Percentiles rank a stretch among this genome's conserved stretches.
phyloP scores from a whole-genome alignment of 2,113 vertebrate genomes.

The Solea solea region DNA sequence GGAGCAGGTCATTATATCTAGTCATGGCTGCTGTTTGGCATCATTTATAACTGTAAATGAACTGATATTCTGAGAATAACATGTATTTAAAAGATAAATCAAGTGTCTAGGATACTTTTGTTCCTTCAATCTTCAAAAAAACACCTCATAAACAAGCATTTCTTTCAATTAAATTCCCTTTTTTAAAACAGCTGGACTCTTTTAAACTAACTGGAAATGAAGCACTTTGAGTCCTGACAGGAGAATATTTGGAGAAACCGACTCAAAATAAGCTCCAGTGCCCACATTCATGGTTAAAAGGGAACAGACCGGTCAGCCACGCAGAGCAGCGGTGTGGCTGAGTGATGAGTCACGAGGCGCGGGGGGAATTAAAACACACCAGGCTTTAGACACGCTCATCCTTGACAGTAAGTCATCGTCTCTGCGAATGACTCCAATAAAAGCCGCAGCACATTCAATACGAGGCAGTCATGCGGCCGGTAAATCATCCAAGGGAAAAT shows the following conservation, averaged over 20 bases:
- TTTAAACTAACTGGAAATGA: not conserved
- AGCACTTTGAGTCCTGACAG: not conserved
- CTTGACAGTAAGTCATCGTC: not conserved
- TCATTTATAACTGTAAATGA: not conserved
- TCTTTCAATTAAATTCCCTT: too few species aligned
- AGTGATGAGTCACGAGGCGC: not conserved
- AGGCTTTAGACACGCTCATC: not conserved
- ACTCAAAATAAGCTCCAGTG: not conserved
- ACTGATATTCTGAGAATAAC: too few species aligned
- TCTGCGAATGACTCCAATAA: not conserved
- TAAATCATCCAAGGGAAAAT: not conserved
- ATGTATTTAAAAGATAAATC: not conserved
- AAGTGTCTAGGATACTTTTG: not conserved
- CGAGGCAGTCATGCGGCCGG: not conserved
- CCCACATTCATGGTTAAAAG: not conserved
- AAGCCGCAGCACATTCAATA: not conserved
- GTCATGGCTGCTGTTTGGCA: too few species aligned
- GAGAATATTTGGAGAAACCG: too few species aligned
- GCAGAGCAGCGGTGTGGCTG: too few species aligned
- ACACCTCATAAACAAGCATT: not conserved
- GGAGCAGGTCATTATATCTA: too few species aligned
- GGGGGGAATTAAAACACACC: not conserved
- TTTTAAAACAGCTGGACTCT: not conserved
- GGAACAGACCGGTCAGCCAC: not conserved
- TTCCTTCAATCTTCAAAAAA: not conserved